Evolutionary conservation across 2,888 invertebrate species (phyloP).

Genomic region (Drosophila suboccidentalis): DNA sequence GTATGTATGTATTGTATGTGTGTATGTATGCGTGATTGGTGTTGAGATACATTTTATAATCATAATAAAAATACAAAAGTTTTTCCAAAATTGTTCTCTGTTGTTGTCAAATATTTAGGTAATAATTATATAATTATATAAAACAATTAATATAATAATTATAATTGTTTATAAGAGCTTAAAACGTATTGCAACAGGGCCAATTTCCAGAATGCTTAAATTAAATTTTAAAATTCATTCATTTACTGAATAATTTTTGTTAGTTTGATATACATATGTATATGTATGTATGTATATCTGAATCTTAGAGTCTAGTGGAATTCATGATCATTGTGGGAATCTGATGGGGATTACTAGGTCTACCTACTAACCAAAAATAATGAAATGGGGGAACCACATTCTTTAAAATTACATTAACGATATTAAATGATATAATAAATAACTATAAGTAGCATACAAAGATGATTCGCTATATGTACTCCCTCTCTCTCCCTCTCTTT

Average conservation of each 20-base stretch:
- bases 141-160: constrained; percentile 5
- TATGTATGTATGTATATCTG: constrained; percentile 16
- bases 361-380: constrained; percentile 70
- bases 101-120: constrained; percentile 26
- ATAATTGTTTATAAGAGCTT: constrained; percentile 59
- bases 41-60: constrained; percentile 72
- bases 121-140: neutral
- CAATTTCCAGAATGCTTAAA: constrained; percentile 74
- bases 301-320: constrained; percentile 58
- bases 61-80: constrained; percentile 45
- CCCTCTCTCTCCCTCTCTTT: constrained; percentile 16
- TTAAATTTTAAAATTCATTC: constrained; percentile 54
- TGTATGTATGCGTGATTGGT: constrained; percentile 60
- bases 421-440: constrained; percentile 76
- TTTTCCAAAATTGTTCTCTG: constrained; percentile 7
- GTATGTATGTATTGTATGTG: constrained; percentile 14
- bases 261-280: constrained; percentile 15
- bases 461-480: constrained; percentile 49
- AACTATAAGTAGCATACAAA: constrained; percentile 76
- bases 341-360: constrained; percentile 49
- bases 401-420: constrained; percentile 75
- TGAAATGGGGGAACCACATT: constrained; percentile 14
- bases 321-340: constrained; percentile 19
- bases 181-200: constrained; percentile 75
- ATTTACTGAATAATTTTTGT: constrained; percentile 27